Conservation (phyloP, 2,113 vertebrate genomes). For the Sapajus apella region DNA sequence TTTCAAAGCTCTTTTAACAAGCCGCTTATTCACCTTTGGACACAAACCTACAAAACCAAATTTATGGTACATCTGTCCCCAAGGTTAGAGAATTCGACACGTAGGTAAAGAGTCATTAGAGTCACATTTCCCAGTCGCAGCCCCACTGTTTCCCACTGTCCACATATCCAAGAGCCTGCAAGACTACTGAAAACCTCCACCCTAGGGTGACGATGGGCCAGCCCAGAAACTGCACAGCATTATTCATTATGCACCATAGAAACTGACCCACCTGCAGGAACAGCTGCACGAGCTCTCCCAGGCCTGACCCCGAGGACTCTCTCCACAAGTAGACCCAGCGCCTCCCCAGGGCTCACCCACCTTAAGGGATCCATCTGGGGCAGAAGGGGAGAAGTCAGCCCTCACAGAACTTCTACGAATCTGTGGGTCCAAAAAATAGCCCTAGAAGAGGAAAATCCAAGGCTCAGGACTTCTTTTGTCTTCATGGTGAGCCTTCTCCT, state of each 20-base stretch:
- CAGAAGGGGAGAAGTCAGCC: not conserved
- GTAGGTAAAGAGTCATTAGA: not conserved
- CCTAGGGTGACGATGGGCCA: not conserved
- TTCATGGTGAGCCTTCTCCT: not conserved
- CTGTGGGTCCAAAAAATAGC: not conserved
- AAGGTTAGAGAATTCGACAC: not conserved
- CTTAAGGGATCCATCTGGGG: not conserved
- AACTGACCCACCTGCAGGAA: not conserved
- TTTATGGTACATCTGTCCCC: not conserved
- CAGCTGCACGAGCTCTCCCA: not conserved
- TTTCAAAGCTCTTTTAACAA: not conserved
- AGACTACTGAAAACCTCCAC: not conserved
- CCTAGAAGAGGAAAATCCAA: not conserved
- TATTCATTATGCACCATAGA: not conserved
- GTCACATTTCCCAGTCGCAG: not conserved
- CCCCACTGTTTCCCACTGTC: not conserved
- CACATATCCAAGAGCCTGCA: not conserved
- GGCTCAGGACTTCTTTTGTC: not conserved
- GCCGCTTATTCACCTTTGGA: not conserved
- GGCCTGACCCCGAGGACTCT: not conserved
- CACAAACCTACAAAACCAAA: not conserved
- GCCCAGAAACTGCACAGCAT: not conserved
- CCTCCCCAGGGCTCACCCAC: not conserved
- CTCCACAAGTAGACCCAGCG: not conserved
- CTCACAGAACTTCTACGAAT: not conserved